phyloP scores from a whole-genome alignment of 2,888 invertebrate species.

The Drosophila multiciliata region DNA sequence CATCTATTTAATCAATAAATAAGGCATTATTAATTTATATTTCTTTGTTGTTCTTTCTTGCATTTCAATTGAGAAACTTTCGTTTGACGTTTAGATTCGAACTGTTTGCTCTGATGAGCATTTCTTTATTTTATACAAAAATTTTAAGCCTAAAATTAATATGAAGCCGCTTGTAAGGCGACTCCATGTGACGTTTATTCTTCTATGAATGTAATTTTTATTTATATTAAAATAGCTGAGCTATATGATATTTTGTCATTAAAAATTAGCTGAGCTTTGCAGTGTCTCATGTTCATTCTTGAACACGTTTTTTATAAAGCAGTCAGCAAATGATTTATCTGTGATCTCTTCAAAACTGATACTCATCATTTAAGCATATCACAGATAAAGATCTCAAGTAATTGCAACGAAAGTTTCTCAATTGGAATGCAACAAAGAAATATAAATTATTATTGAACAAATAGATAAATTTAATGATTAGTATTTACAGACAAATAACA shows the following conservation, averaged over 20 bases:
- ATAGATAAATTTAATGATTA: constrained; percentile 25
- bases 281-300: no score
- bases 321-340: not conserved
- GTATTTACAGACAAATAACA: constrained; percentile 17
- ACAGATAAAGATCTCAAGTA: not conserved
- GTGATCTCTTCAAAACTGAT: not conserved
- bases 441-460: constrained; percentile 22
- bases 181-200: no score
- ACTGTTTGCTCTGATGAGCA: no score
- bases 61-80: constrained; percentile 15
- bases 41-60: not conserved
- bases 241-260: no score
- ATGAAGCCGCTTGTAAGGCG: no score
- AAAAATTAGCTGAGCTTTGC: no score
- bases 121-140: no score
- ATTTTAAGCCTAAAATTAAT: no score
- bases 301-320: constrained; percentile 4
- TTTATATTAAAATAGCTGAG: no score
- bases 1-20: constrained; percentile 27
- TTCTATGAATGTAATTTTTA: no score
- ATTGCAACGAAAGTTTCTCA: constrained; percentile 16
- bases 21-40: constrained; percentile 9
- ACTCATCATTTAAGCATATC: not conserved
- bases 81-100: no score
- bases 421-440: constrained; percentile 8